phyloP scores from a whole-genome alignment of 2,888 invertebrate species.

The Cryptocheilus praepositus region DNA sequence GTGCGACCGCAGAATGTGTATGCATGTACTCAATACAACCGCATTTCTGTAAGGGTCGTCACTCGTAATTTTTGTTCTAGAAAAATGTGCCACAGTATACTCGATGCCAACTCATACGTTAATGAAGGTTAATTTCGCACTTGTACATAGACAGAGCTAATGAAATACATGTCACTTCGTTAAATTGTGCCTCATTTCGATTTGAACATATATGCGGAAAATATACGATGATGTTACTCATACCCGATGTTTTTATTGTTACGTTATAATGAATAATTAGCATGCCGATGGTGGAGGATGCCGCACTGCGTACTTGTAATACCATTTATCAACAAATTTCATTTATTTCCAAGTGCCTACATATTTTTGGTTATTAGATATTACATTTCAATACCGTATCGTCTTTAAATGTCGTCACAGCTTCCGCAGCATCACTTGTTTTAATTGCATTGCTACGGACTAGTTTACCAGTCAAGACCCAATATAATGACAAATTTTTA shows the following conservation, averaged over 20 bases:
- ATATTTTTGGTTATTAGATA: background rate
- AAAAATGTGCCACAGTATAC: conserved; percentile 9
- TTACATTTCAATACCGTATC: conserved; percentile 15
- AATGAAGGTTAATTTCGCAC: conserved; percentile 14
- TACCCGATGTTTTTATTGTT: background rate
- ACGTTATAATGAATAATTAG: background rate
- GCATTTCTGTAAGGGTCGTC: too few relatives aligned
- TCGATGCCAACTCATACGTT: conserved; percentile 16
- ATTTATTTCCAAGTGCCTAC: background rate
- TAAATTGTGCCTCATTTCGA: conserved; percentile 54
- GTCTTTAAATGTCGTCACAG: background rate
- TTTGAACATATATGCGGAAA: conserved; percentile 41
- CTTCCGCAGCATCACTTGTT: background rate
- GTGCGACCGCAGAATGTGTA: conserved; percentile 1
- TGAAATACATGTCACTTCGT: conserved; percentile 46
- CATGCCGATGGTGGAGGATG: background rate
- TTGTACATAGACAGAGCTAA: background rate
- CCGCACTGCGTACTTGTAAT: background rate
- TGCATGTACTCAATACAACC: background rate
- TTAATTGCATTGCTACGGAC: too few relatives aligned
- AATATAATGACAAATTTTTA: too few relatives aligned
- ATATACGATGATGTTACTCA: conserved; percentile 36
- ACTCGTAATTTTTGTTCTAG: background rate
- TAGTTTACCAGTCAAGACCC: too few relatives aligned
- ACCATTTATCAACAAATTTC: background rate